phyloP scores from a whole-genome alignment of 2,113 vertebrate species.

The Herpailurus yagouaroundi region DNA sequence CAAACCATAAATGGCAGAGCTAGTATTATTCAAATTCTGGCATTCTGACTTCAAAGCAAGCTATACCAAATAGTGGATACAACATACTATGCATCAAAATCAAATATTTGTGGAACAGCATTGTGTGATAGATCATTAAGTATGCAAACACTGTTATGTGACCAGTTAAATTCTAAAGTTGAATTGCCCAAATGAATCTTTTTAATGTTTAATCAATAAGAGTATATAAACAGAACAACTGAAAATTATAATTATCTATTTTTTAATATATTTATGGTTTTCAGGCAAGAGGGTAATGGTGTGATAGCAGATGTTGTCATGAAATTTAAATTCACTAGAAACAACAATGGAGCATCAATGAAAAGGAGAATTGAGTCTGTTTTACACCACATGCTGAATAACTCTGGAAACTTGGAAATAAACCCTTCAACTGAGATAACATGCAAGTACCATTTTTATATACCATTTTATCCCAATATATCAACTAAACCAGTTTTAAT shows the following conservation, averaged over 20 bases:
- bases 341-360: conserved; percentile 21
- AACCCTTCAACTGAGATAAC: conserved; percentile 35
- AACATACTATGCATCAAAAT: neutral
- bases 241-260: neutral
- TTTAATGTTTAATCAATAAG: neutral
- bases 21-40: neutral
- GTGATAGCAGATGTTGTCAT: conserved; percentile 70
- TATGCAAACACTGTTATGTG: neutral
- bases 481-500: neutral
- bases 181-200: neutral
- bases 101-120: neutral
- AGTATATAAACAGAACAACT: neutral
- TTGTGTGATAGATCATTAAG: neutral
- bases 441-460: conserved; percentile 64
- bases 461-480: neutral
- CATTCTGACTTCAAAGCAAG: neutral
- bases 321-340: conserved; percentile 74
- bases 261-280: conserved; percentile 33
- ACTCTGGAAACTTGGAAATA: conserved; percentile 65
- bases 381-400: conserved; percentile 29
- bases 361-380: conserved; percentile 66
- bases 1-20: neutral
- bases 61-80: neutral
- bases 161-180: neutral
- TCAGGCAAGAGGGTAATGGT: conserved; percentile 16